Percentiles rank a stretch among this genome's conserved stretches.
phyloP scores from a whole-genome alignment of 2,888 invertebrate genomes.

The Aelia acuminata region DNA sequence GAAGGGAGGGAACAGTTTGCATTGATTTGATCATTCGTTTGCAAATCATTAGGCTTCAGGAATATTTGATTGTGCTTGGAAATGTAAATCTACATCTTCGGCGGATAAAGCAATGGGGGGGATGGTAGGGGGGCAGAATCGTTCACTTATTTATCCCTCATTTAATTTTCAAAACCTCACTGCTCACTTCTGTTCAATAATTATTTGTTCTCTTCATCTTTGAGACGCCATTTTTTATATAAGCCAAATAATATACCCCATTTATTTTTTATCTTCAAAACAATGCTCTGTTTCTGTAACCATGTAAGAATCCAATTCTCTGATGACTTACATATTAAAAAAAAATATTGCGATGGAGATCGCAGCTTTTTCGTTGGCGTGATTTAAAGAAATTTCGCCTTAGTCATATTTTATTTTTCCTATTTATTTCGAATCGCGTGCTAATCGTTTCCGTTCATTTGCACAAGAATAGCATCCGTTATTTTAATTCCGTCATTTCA shows the following conservation, averaged over 20 bases:
- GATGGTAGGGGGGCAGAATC: conserved; percentile 8
- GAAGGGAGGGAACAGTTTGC: conserved; percentile 43
- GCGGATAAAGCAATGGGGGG: conserved; percentile 45
- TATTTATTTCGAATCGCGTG: conserved; percentile 7
- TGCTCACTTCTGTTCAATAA: neutral
- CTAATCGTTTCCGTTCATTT: neutral
- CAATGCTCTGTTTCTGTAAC: no score
- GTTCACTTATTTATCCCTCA: conserved; percentile 42
- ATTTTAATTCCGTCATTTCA: conserved; percentile 4
- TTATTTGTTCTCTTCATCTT: neutral
- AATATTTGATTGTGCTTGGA: conserved; percentile 57
- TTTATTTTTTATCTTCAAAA: no score
- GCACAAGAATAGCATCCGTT: neutral
- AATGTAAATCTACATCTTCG: conserved; percentile 49
- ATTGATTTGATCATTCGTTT: conserved; percentile 59
- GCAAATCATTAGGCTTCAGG: conserved; percentile 56
- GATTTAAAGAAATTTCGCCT: conserved; percentile 1
- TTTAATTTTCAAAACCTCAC: conserved; percentile 41
- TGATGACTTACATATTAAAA: neutral
- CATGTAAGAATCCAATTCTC: no score
- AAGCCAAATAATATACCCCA: neutral
- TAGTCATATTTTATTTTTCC: neutral
- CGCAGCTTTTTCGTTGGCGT: neutral
- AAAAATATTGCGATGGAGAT: neutral
- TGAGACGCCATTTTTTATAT: neutral